phyloP scores from a whole-genome alignment of 2,113 vertebrate genomes.

The Calypte anna region DNA sequence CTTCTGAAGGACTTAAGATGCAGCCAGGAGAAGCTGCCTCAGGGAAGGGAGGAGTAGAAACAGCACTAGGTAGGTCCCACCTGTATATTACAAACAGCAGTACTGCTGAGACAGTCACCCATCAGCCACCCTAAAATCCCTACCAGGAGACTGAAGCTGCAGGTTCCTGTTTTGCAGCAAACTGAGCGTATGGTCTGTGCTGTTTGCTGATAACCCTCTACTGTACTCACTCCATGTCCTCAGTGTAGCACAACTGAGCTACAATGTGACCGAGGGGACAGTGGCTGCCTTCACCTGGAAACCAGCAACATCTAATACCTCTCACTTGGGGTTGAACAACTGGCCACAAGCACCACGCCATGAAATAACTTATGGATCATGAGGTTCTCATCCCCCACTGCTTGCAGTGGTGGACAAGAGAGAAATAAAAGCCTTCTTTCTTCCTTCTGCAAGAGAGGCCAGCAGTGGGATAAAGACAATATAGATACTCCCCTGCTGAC shows the following conservation, averaged over 20 bases:
- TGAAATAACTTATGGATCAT: background rate
- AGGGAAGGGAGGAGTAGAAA: background rate
- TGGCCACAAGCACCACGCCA: background rate
- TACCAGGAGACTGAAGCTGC: background rate
- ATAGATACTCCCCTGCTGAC: background rate
- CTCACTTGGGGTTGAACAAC: background rate
- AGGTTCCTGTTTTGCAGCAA: background rate
- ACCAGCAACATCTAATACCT: background rate
- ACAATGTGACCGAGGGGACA: background rate
- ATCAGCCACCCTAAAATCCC: background rate
- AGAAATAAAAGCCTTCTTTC: background rate
- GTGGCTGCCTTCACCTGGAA: background rate
- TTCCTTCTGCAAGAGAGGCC: too few relatives aligned
- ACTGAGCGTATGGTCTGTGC: background rate
- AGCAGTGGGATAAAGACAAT: background rate
- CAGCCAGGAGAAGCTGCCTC: background rate
- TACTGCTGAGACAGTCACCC: background rate
- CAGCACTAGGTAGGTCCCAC: background rate
- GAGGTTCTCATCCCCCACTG: background rate
- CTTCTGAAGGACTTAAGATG: background rate
- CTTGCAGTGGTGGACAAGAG: background rate
- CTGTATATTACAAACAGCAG: background rate
- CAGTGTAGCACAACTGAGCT: background rate
- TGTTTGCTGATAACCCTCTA: background rate
- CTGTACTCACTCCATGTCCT: background rate